Percentiles rank a stretch among this genome's conserved stretches.
Conservation (phyloP, 2,797 vertebrate genomes). For the Acrossocheilus fasciatus region DNA sequence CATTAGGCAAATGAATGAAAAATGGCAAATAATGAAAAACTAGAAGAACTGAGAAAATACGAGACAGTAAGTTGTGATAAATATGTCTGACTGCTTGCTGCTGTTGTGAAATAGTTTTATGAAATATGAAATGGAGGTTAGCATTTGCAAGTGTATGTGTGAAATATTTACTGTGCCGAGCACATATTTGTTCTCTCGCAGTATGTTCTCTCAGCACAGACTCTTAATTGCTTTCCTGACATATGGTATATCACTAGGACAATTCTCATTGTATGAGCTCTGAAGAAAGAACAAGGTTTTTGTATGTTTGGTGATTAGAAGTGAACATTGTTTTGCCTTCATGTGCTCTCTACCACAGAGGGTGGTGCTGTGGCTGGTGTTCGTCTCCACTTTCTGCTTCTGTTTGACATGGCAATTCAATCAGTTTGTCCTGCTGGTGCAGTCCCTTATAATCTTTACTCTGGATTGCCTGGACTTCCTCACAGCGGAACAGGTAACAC, state of each 20-base stretch:
- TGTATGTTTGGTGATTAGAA: constrained; percentile 38
- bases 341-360: constrained; percentile 77
- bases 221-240: constrained; percentile 43
- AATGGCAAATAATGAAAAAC: neutral
- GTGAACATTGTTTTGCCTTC: constrained; percentile 31
- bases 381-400: constrained; percentile 90
- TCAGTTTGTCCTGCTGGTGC: constrained; percentile 95
- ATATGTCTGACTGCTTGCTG: constrained; percentile 13
- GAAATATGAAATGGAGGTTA: constrained; percentile 35
- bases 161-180: constrained; percentile 40
- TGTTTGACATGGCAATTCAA: constrained; percentile 98
- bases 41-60: neutral
- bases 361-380: constrained; percentile 85
- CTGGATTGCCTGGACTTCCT: constrained; percentile 89
- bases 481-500: constrained; percentile 83
- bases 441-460: constrained; percentile 88
- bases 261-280: constrained; percentile 20
- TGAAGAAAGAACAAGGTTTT: constrained; percentile 29
- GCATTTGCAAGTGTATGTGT: constrained; percentile 30
- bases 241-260: constrained; percentile 42
- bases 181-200: constrained; percentile 47
- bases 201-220: constrained; percentile 25
- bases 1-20: neutral
- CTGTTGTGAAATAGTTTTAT: constrained; percentile 13
- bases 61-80: constrained; percentile 1